Evolutionary conservation across 1,140 invertebrate species (phyloP).

Genomic region (Physella acuta): DNA sequence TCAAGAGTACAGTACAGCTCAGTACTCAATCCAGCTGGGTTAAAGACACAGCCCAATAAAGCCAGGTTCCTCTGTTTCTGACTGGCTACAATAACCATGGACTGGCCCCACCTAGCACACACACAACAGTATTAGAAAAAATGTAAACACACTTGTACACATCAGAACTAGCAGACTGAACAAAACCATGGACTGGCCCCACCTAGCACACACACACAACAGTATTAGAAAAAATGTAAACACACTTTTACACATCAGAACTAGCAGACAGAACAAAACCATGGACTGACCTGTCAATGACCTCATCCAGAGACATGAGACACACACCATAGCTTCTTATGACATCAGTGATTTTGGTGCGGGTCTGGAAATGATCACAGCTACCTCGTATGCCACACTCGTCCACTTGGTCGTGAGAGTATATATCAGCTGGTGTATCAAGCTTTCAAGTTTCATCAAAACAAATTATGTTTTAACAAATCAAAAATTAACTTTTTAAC

Average conservation of each 20-base stretch:
- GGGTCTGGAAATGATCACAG: constrained; percentile 5
- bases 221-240: too few relatives aligned
- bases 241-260: too few relatives aligned
- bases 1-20: constrained; percentile 74
- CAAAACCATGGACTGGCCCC: constrained; percentile 30
- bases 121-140: too few relatives aligned
- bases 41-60: constrained; percentile 62
- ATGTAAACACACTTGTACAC: too few relatives aligned
- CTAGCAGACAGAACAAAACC: not conserved
- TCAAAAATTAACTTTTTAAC: too few relatives aligned
- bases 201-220: too few relatives aligned
- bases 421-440: constrained; percentile 2
- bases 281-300: not conserved
- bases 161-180: not conserved
- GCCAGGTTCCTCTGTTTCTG: constrained; percentile 67
- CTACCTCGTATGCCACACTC: not conserved
- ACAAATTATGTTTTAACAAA: too few relatives aligned
- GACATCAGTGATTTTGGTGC: not conserved
- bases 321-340: not conserved
- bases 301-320: not conserved
- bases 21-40: constrained; percentile 65
- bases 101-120: constrained; percentile 67
- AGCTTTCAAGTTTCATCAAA: too few relatives aligned
- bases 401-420: not conserved
- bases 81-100: constrained; percentile 73